Evolutionary conservation across 2,888 invertebrate species (phyloP), one percentile per base, ranked within the genome.

Genomic region (Therioaphis trifolii): DNA sequence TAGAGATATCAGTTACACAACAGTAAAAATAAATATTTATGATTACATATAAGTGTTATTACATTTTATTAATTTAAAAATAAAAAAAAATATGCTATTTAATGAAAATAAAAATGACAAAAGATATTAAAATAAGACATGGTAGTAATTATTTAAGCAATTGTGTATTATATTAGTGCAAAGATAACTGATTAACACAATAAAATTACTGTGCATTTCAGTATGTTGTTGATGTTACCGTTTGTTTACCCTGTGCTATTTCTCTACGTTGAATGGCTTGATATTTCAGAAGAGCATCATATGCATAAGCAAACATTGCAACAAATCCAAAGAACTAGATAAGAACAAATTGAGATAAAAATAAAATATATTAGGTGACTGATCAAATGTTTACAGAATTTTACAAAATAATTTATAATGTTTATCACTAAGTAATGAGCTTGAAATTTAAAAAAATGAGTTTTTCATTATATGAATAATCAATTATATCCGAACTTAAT

Each of bases 211-310:
- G 29, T 61, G 18, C 0, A 15, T 14, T 40, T 79, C 40, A 79
- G 40, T 79, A 79, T 55, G 74, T 9, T 18, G 72, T 24, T 24
- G 69, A 68, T 66, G 79, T 79, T 2, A 72, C 71, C 4, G 79
- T 84, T 46, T 84, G 84, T 55, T 72, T 84, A 86, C 94, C 94
- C 89, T 94, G 94, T 85, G 94, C 94, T 84, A 94, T 90, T 77
- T 92, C 92, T 29, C 95, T 95, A 61, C 89, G 89, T 86, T 90
- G 91, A 68, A 92, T 91, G 0, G 91, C 93, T 86, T 90, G 90
- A 89, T 91, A 95, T 89, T 96, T 96, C 58, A 95, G 88, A 89
- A 92, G 95, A 55, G 94, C 93, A 88, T 97, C 96, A 86, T 91
- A 91, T 1, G 91, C 94, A 89, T 96, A 97, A 49, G 91, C 92